Evolutionary conservation across 1,140 invertebrate species (phyloP), one percentile per base, ranked within the genome.

Genomic region (Orussus abietinus): DNA sequence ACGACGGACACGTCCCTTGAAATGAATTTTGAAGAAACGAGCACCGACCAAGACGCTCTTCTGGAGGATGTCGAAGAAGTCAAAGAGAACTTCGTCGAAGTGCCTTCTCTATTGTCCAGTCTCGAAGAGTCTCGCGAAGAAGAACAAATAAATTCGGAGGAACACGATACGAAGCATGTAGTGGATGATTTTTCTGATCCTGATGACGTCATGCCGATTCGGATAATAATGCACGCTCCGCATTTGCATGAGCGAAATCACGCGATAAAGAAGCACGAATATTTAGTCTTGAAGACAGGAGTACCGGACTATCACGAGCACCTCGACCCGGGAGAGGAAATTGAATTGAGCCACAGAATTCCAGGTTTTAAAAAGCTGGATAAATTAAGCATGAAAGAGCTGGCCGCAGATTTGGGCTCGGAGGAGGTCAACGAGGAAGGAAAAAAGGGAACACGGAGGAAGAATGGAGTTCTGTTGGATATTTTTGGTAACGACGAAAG

Each of bases 191-290:
- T n/a, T n/a, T n/a, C n/a, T n/a, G 39, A 37, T 15, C 14, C 42
- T 1, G 45, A 48, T 22, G 31, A 20, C 9, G 7, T 30, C 3
- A 18, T 57, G 10, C 52, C 57, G 3, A 37, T 63, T 31, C 42
- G 53, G 7, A 56, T 69, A 35, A 64, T 69, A 33, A 56, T 69
- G 54, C 48, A 54, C 9, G 57, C 62, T 9, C 66, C 65, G 4
- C 66, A 69, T 20, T 32, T 53, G 11, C 59, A 69, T 17, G 21
- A 41, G 9, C 29, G n/a, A 6, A 47, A 54, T 15, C 26, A 17
- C 6, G 42, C 39, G 1, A 33, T 47, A 1, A 50, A 45, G 20
- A 55, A 47, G 17, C 47, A 68, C 15, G 57, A 60, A 5, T 60
- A 65, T 22, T 15, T 68, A 3, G 43, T 66, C 3, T 20, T 68